These are phyloP conservation scores for Aricia artaxerxes DNA, from an alignment of 2,888 invertebrate species.

Conservation along the genomic window DNA sequence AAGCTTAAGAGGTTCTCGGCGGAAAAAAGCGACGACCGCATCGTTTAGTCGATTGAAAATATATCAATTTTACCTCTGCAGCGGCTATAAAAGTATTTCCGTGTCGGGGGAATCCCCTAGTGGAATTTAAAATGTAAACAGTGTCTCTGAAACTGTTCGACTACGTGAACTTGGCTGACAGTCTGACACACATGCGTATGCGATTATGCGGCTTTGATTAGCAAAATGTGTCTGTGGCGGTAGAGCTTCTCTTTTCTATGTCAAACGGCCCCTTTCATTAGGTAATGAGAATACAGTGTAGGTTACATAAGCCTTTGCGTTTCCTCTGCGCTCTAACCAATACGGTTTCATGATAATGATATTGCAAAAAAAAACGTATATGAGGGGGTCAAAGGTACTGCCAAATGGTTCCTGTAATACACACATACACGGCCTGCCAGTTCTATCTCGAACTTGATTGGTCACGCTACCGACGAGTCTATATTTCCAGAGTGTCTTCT, in stretches of 20 bases:
- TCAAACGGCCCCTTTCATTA: constrained; percentile 47
- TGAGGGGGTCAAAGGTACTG: no score
- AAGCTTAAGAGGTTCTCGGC: constrained; percentile 57
- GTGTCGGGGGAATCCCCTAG: constrained; percentile 53
- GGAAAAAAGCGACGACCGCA: constrained; percentile 52
- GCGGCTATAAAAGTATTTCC: constrained; percentile 61
- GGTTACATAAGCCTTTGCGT: constrained; percentile 39
- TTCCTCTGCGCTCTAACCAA: background rate
- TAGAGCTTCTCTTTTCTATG: constrained; percentile 49
- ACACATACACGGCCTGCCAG: background rate
- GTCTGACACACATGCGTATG: constrained; percentile 41
- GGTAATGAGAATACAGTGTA: constrained; percentile 46
- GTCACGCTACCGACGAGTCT: no score
- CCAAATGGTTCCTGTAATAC: no score
- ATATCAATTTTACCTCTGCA: constrained; percentile 44
- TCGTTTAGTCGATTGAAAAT: constrained; percentile 59
- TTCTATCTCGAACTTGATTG: background rate
- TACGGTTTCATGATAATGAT: background rate
- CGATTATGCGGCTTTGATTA: constrained; percentile 61
- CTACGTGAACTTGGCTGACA: background rate
- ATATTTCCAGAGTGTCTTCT: background rate
- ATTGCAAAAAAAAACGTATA: background rate
- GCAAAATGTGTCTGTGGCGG: constrained; percentile 53
- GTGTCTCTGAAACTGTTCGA: constrained; percentile 44
- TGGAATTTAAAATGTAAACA: constrained; percentile 65